These are phyloP conservation scores for Eueides isabella DNA, from an alignment of 1,140 invertebrate genomes.

Conservation along the genomic window DNA sequence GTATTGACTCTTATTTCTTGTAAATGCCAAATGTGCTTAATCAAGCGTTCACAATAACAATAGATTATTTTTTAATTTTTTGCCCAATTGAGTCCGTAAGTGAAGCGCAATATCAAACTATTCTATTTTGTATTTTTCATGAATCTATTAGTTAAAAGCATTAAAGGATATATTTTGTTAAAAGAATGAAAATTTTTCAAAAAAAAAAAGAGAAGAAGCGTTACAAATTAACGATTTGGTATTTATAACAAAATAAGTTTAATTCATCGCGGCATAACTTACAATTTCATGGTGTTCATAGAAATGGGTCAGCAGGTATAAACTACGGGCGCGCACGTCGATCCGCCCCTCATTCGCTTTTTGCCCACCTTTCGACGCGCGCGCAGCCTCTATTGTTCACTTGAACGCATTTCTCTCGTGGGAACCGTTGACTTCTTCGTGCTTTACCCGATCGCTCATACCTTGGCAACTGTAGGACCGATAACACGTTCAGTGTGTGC, in stretches of 20 bases:
- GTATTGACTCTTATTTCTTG: too few relatives aligned
- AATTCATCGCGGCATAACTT: slow-evolving; percentile 37
- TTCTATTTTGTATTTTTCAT: too few relatives aligned
- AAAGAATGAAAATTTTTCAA: background rate
- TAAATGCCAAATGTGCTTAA: too few relatives aligned
- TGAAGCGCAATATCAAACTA: too few relatives aligned
- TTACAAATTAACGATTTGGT: background rate
- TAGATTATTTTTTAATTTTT: too few relatives aligned
- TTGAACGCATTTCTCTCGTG: slow-evolving; percentile 76
- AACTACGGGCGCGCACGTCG: slow-evolving; percentile 43
- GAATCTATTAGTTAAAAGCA: too few relatives aligned
- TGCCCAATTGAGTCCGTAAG: too few relatives aligned
- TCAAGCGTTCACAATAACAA: too few relatives aligned
- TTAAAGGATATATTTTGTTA: too few relatives aligned
- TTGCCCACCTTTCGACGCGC: slow-evolving; percentile 79
- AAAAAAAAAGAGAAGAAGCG: background rate
- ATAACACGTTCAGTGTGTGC: slow-evolving; percentile 53
- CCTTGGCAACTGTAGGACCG: slow-evolving; percentile 47
- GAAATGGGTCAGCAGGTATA: slow-evolving; percentile 78
- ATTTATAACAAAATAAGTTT: background rate
- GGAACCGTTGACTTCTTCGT: slow-evolving; percentile 70
- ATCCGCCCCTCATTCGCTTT: slow-evolving; percentile 74
- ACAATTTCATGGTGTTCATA: slow-evolving; percentile 35
- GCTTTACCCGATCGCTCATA: slow-evolving; percentile 62
- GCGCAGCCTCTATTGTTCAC: slow-evolving; percentile 73